Evolutionary conservation across 2,888 invertebrate genomes (phyloP).

Genomic region (Lissocephala sabroskyi): DNA sequence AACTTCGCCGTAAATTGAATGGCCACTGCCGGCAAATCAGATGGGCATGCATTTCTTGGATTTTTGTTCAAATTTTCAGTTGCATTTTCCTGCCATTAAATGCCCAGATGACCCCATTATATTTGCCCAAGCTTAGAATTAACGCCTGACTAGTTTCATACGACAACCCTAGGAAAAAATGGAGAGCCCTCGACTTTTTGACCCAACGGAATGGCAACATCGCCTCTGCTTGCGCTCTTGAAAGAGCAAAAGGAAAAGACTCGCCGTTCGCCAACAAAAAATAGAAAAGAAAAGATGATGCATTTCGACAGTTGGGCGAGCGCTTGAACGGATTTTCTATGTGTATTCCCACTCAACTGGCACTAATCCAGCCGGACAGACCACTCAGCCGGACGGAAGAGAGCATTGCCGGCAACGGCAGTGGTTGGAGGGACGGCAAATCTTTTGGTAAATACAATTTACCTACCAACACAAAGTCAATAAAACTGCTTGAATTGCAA

Average conservation of each 20-base stretch:
- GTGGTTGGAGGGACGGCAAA: too few relatives aligned
- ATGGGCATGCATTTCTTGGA: too few relatives aligned
- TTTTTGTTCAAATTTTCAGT: neutral
- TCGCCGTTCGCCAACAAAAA: neutral
- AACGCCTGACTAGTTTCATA: slow-evolving; percentile 5
- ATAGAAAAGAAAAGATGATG: neutral
- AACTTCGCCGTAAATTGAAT: too few relatives aligned
- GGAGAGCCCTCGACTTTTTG: neutral
- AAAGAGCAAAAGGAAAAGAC: too few relatives aligned
- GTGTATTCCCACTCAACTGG: neutral
- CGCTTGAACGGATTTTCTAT: neutral
- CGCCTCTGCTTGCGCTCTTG: neutral
- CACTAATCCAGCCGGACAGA: too few relatives aligned
- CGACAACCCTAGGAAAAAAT: too few relatives aligned
- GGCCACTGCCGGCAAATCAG: too few relatives aligned
- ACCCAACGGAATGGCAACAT: neutral
- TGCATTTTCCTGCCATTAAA: neutral
- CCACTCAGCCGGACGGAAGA: too few relatives aligned
- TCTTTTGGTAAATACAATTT: too few relatives aligned
- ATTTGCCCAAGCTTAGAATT: slow-evolving; percentile 1
- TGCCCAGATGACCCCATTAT: slow-evolving; percentile 5
- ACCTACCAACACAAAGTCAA: too few relatives aligned
- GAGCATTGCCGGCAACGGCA: too few relatives aligned
- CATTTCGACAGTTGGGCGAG: slow-evolving; percentile 1
- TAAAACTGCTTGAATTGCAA: too few relatives aligned